Base-by-base conservation (phyloP, 30 jellyfish, hydroid and myxozoan genomes). In the Aurelia sp. region DNA sequence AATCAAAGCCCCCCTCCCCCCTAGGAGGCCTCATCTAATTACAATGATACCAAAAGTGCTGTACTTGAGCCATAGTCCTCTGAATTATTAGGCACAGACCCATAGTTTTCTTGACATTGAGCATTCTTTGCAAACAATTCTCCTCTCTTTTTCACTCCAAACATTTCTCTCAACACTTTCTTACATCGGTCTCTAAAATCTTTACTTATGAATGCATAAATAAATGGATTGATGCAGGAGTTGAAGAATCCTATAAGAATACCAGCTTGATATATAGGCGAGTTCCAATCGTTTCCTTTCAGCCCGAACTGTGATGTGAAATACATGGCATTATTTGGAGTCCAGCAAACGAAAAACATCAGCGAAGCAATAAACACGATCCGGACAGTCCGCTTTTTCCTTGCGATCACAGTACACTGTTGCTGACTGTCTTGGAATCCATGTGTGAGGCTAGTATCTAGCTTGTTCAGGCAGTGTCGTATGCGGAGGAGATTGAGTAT, bases 291-390 rank as follows among this genome's bases (percentile, higher is more conserved):
- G 31, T 53, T 81, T 19, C 78, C 31, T 48, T 64, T 62, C 59
- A 55, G 65, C 20, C 81, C 50, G 19, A 67, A 80, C 52, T 86
- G 78, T 17, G 47, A 69, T 16, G 81, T 18, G 15, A 88, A 38
- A 59, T 66, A 88, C 66, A 64, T 47, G 16, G 73, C 41, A 3
- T 88, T 68, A 55, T 88, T 88, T 30, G 90, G 90, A 10, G 81
- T 88, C 67, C 87, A 78, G 63, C 93, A 88, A 5, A 79, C 88
- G 44, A 88, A 81, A 70, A 88, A 88, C 33, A 82, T 94, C 44
- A 88, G 10, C 11, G 63, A 74, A 4, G 82, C 90, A 1, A 67
- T 48, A 20, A 40, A 30, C 12, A 81, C 17, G 20, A 88, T 81
- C 11, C 21, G 41, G 21, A 88, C 61, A 17, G 97, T 88, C 40